phyloP scores from a whole-genome alignment of 1,140 invertebrate genomes.

The Aphelenchoides avenae region DNA sequence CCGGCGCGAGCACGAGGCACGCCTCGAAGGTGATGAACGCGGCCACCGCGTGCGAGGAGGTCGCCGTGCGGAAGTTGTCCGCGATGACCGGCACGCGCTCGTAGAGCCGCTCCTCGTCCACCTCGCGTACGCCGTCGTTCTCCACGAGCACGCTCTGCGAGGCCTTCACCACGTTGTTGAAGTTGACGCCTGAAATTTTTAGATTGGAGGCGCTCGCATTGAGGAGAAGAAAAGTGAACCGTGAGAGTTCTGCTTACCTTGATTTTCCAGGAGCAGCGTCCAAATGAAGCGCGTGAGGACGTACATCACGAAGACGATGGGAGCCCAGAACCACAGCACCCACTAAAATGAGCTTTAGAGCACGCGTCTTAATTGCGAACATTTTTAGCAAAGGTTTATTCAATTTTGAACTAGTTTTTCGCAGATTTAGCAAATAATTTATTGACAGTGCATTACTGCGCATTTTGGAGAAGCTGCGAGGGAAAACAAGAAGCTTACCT shows the following conservation, averaged over 20 bases:
- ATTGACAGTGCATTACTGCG: too few relatives aligned
- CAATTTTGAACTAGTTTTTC: background rate
- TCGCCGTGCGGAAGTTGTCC: conserved; percentile 27
- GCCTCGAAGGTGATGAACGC: conserved; percentile 27
- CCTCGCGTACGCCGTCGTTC: conserved; percentile 26
- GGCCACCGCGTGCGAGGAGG: conserved; percentile 25
- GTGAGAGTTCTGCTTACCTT: conserved; percentile 3
- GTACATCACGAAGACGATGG: conserved; percentile 31
- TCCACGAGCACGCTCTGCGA: conserved; percentile 17
- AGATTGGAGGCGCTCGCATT: background rate
- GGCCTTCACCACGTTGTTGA: conserved; percentile 25
- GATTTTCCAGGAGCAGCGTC: conserved; percentile 29
- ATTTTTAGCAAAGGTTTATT: background rate
- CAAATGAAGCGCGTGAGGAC: conserved; percentile 30
- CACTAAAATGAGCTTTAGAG: conserved; percentile 20
- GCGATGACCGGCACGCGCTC: conserved; percentile 16
- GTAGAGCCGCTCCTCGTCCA: conserved; percentile 22
- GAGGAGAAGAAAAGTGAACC: conserved; percentile 11
- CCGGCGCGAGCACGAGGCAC: conserved; percentile 20
- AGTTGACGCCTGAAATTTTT: conserved; percentile 23
- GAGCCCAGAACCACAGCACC: conserved; percentile 32
- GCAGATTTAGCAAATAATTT: background rate
- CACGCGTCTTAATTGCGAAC: background rate
- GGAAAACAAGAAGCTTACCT: conserved; percentile 4
- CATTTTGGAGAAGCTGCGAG: too few relatives aligned